phyloP scores from a whole-genome alignment of 1,140 invertebrate genomes.

The Ladona fulva region DNA sequence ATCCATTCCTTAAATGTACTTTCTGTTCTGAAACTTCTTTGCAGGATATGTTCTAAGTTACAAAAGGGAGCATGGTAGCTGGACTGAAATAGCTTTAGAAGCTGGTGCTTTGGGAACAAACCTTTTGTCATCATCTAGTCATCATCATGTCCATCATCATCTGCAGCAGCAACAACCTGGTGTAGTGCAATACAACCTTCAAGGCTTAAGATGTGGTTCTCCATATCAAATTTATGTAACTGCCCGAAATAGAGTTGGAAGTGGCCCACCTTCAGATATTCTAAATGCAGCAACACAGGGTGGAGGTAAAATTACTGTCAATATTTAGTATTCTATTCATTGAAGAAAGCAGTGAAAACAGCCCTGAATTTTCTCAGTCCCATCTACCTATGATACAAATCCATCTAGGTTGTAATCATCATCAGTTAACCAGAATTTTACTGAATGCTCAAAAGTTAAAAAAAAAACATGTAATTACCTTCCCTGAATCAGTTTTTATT shows the following conservation, averaged over 20 bases:
- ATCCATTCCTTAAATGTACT: no score
- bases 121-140: background rate
- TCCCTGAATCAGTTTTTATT: no score
- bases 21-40: constrained; percentile 17
- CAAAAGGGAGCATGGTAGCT: constrained; percentile 48
- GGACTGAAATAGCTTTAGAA: constrained; percentile 52
- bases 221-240: constrained; percentile 59
- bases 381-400: no score
- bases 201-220: constrained; percentile 64
- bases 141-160: constrained; percentile 1
- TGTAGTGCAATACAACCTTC: constrained; percentile 57
- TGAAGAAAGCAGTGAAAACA: no score
- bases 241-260: constrained; percentile 61
- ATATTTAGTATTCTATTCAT: background rate
- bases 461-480: no score
- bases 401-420: no score
- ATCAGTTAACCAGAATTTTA: no score
- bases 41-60: constrained; percentile 59
- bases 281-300: background rate
- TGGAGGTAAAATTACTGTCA: background rate
- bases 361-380: no score
- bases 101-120: background rate
- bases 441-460: no score
- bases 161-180: constrained; percentile 37
- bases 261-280: constrained; percentile 43